These are phyloP conservation scores for Poecile atricapillus DNA, from an alignment of 2,113 vertebrate genomes.

Conservation along the genomic window DNA sequence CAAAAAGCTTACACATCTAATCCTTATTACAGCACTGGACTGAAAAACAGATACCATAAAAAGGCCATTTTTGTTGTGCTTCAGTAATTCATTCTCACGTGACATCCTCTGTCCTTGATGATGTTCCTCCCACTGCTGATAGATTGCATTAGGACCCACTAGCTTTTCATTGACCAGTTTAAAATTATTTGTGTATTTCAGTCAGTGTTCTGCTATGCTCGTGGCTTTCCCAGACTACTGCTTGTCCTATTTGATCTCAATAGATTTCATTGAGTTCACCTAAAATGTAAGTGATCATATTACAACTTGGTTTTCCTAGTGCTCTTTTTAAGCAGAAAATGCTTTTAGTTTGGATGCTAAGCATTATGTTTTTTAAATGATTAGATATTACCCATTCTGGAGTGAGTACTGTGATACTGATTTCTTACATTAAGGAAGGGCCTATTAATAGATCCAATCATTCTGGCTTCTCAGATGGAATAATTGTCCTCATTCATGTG, in stretches of 20 bases:
- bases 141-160: neutral
- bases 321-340: neutral
- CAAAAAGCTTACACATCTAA: neutral
- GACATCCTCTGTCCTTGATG: neutral
- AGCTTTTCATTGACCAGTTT: neutral
- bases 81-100: neutral
- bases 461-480: neutral
- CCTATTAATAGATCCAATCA: neutral
- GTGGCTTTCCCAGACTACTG: neutral
- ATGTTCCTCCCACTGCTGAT: neutral
- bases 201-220: neutral
- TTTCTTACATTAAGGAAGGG: neutral
- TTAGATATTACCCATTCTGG: neutral
- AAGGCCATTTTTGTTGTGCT: neutral
- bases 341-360: neutral
- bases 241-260: neutral
- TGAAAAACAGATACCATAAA: neutral
- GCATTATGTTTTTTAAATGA: neutral
- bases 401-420: neutral
- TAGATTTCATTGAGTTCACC: neutral
- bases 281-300: neutral
- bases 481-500: neutral
- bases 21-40: neutral
- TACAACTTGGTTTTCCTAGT: neutral
- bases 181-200: neutral